phyloP scores from a whole-genome alignment of 2,113 vertebrate species.

The Equus quagga region DNA sequence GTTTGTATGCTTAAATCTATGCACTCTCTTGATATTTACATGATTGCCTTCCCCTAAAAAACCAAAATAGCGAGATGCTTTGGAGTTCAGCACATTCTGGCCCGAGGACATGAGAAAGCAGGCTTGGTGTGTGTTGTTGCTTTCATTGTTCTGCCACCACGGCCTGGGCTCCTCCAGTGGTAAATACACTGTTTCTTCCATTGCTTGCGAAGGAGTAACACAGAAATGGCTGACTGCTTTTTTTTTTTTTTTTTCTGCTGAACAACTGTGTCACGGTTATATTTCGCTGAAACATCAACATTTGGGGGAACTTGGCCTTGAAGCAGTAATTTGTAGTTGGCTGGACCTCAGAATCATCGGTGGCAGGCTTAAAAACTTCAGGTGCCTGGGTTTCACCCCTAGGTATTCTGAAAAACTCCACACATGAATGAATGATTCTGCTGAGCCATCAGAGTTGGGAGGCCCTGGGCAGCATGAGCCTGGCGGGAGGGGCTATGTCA shows the following conservation, averaged over 20 bases:
- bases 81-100: not conserved
- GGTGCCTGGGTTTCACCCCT: not conserved
- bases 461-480: not conserved
- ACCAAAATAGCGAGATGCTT: not conserved
- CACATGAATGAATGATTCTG: accelerated
- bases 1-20: not conserved
- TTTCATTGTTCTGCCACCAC: not conserved
- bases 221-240: not conserved
- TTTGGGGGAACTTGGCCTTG: not conserved
- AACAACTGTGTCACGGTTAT: not conserved
- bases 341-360: not conserved
- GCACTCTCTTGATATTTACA: not conserved
- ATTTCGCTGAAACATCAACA: not conserved
- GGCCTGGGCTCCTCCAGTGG: not conserved
- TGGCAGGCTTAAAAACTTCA: not conserved
- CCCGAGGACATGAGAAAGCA: not conserved
- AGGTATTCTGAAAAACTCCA: not conserved
- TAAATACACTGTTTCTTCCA: not conserved
- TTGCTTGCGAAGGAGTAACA: not conserved
- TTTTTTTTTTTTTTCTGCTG: not conserved
- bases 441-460: not conserved
- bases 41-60: not conserved
- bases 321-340: not conserved
- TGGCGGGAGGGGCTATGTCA: not conserved
- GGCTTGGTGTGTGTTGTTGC: not conserved